Conservation (phyloP, 2,888 invertebrate genomes). For the Hartigia nigra region DNA sequence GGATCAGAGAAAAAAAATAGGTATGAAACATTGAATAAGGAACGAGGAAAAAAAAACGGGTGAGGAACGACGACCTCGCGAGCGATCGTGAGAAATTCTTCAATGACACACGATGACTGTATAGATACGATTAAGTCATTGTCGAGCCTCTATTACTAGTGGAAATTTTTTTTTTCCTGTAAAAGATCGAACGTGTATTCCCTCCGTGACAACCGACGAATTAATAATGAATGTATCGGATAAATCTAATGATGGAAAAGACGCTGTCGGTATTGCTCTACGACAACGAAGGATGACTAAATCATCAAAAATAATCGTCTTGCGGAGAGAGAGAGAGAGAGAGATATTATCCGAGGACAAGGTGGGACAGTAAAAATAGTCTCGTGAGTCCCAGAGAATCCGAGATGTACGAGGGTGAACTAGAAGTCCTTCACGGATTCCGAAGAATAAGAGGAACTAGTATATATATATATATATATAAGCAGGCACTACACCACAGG, state of each 20-base stretch:
- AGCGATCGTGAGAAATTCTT: neutral
- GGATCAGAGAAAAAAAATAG: no score
- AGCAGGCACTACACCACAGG: neutral
- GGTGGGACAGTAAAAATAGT: neutral
- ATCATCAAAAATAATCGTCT: slow-evolving; percentile 38
- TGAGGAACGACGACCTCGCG: neutral
- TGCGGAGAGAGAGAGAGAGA: slow-evolving; percentile 19
- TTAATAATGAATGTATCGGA: no score
- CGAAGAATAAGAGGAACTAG: neutral
- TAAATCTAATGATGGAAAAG: neutral
- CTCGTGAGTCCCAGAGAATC: neutral
- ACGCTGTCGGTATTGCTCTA: neutral
- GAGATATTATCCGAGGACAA: slow-evolving; percentile 16
- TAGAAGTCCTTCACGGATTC: neutral
- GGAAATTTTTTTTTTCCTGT: neutral
- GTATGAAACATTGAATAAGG: no score
- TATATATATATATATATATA: neutral
- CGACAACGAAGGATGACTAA: slow-evolving; percentile 28
- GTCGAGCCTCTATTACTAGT: no score
- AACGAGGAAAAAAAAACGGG: no score
- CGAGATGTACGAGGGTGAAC: neutral
- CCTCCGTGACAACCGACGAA: no score
- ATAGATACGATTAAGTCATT: no score
- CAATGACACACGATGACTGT: neutral
- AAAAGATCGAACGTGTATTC: neutral